These are phyloP conservation scores for Steinernema carpocapsae DNA, from an alignment of 2,888 invertebrate species.

Conservation along the genomic window DNA sequence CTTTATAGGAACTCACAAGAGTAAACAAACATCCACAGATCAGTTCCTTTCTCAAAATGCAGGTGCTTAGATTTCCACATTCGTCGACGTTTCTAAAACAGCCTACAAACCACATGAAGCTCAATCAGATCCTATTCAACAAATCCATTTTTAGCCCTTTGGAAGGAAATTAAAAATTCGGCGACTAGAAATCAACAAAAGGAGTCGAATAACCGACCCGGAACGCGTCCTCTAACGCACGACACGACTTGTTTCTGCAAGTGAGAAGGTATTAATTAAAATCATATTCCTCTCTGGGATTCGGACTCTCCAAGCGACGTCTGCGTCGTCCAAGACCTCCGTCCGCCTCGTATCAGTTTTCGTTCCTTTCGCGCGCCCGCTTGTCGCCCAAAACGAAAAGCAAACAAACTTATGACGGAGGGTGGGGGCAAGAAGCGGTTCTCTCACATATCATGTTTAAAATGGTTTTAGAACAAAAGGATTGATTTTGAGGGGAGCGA, in stretches of 20 bases:
- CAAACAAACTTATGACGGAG: not conserved
- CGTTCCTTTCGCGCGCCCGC: not conserved
- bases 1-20: no score
- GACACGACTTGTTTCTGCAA: not conserved
- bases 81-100: no score
- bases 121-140: no score
- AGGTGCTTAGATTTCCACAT: no score
- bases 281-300: constrained; percentile 6
- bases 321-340: not conserved
- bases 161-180: not conserved
- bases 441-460: no score
- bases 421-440: not conserved
- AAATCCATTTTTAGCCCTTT: not conserved
- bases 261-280: constrained; percentile 30
- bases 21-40: no score
- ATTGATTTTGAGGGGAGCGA: no score
- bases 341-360: constrained; percentile 22
- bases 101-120: no score
- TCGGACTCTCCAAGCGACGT: no score
- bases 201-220: constrained; percentile 25
- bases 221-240: no score
- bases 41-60: no score
- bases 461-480: no score
- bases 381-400: not conserved
- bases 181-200: not conserved